Evolutionary conservation across 1,140 invertebrate genomes (phyloP), one percentile per base, ranked within the genome.

Genomic region (Drosophila sp.): DNA sequence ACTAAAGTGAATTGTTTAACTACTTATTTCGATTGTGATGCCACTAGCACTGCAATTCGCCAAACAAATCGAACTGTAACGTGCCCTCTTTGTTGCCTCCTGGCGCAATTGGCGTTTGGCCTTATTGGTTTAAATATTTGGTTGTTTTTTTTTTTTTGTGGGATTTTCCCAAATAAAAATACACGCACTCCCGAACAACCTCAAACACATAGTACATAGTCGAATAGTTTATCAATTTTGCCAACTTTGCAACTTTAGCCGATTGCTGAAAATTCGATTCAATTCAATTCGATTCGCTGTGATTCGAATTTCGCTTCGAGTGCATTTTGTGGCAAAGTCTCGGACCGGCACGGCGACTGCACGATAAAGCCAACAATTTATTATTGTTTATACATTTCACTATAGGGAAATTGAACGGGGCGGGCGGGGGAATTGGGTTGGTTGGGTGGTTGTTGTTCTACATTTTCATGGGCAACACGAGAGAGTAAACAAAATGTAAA

Each of bases 331-430:
- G 7, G 8, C 40, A 7, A 29, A 30, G n/a, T 17, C 23, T 27
- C 72, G 57, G 61, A 60, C 7, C 5, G 23, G 72, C 62, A 44
- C 35, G 57, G 33, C 33, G 41, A 63, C 68, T 61, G 72, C 57
- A 50, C 44, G 40, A 65, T 77, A 71, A 77, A 77, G 47, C 61
- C 38, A 60, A 54, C 71, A 77, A 58, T 77, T 77, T 77, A 77
- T 77, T 63, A 66, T 60, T 77, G 74, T 77, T 77, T 77, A 77
- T 32, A 50, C 54, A 56, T 56, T 56, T 56, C 25, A 56, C 54
- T 56, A 50, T 11, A 30, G 50, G 27, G 44, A 8, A 4, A 10
- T 3, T 1, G 23, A 25, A 17, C 17, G 23, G 10, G 47, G 6
- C 3, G 25, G 47, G 47, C 1, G 11, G 50, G 17, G 25, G 11